Conservation (phyloP, 2,888 invertebrate species). For the Catocala sponsa region DNA sequence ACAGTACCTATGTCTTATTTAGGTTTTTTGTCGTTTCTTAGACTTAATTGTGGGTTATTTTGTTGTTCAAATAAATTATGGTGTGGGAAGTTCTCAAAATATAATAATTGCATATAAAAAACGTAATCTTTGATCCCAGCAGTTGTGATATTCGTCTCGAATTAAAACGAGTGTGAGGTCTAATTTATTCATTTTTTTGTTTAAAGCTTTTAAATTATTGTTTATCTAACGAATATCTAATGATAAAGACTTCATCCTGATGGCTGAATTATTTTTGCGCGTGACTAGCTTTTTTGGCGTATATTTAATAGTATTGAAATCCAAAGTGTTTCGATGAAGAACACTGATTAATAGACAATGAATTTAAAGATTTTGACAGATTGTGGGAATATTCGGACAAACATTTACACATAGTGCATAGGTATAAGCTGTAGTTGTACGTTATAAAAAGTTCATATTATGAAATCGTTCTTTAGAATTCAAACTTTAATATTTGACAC, state of each 20-base stretch:
- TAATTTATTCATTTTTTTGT: slow-evolving; percentile 14
- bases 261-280: slow-evolving; percentile 15
- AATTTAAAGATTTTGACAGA: slow-evolving; percentile 33
- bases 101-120: slow-evolving; percentile 22
- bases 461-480: too few relatives aligned
- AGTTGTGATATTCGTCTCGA: slow-evolving; percentile 13
- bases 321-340: slow-evolving; percentile 7
- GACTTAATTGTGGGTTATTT: slow-evolving; percentile 30
- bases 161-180: slow-evolving; percentile 15
- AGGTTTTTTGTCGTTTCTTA: slow-evolving; percentile 16
- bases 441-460: too few relatives aligned
- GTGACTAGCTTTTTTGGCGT: slow-evolving; percentile 25
- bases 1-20: slow-evolving; percentile 4
- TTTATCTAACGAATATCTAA: slow-evolving; percentile 26
- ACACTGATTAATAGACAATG: slow-evolving; percentile 25
- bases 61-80: slow-evolving; percentile 26
- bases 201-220: slow-evolving; percentile 16
- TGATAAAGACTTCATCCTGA: slow-evolving; percentile 30
- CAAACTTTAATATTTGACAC: too few relatives aligned
- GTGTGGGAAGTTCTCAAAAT: slow-evolving; percentile 22
- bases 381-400: slow-evolving; percentile 29
- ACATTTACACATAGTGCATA: not conserved
- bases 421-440: not conserved
- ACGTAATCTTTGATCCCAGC: not conserved
- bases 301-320: not conserved